Percentiles rank a stretch among this genome's conserved stretches.
Conservation (phyloP, 2,888 invertebrate genomes). For the Yponomeuta evonymella region DNA sequence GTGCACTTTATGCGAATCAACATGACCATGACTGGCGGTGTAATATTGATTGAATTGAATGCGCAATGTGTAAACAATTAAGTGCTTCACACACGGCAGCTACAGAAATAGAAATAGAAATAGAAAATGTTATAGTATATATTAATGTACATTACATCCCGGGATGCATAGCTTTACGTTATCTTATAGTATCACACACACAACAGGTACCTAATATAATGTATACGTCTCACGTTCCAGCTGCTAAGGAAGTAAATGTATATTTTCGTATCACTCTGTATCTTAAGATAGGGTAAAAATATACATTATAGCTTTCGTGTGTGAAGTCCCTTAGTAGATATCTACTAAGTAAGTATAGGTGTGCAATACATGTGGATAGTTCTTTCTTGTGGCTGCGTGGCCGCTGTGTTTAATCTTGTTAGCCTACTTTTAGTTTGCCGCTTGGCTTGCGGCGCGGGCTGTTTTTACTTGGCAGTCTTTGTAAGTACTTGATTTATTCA, state of each 20-base stretch:
- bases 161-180: not conserved
- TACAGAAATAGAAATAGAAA: no score
- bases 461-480: not conserved
- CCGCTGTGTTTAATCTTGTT: conserved; percentile 48
- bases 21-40: not conserved
- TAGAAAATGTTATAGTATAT: no score
- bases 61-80: not conserved
- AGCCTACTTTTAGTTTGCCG: conserved; percentile 48
- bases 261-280: no score
- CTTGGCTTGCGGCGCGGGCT: conserved; percentile 5
- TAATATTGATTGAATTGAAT: conserved; percentile 10
- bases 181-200: not conserved
- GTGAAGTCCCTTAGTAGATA: not conserved
- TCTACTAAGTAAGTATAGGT: not conserved
- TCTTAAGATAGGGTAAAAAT: no score
- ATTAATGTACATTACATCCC: no score
- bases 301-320: no score
- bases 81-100: no score
- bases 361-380: not conserved
- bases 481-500: not conserved
- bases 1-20: not conserved
- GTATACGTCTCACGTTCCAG: no score
- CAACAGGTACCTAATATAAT: no score
- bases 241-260: no score
- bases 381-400: conserved; percentile 26